These are phyloP conservation scores for Napeogenes sylphis DNA, from an alignment of 2,888 invertebrate species.

Conservation along the genomic window DNA sequence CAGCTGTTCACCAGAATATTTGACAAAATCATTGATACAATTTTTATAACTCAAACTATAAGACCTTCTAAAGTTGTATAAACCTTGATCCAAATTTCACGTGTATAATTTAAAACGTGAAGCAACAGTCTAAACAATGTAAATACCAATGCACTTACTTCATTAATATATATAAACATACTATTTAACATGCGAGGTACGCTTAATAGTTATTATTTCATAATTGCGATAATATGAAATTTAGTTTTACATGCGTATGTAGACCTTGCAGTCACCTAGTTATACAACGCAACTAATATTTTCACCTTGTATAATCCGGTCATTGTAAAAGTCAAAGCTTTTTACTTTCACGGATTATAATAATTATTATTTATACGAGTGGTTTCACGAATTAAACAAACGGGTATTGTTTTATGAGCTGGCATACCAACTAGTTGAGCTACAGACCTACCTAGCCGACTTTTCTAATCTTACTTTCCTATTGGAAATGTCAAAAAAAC, in stretches of 20 bases:
- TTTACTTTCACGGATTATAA: constrained; percentile 53
- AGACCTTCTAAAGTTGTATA: constrained; percentile 5
- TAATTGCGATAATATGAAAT: background rate
- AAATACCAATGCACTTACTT: background rate
- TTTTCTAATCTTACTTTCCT: no score
- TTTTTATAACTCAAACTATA: background rate
- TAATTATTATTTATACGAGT: no score
- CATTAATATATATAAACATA: background rate
- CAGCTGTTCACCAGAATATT: background rate
- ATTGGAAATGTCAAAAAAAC: no score
- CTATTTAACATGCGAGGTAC: background rate
- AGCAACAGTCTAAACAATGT: background rate
- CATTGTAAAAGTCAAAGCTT: constrained; percentile 56
- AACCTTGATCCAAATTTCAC: constrained; percentile 2
- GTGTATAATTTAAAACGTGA: constrained; percentile 1
- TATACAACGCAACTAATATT: constrained; percentile 41
- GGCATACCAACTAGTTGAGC: background rate
- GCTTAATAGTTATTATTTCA: background rate
- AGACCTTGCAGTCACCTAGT: constrained; percentile 49
- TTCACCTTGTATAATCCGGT: constrained; percentile 53
- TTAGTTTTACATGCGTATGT: no score
- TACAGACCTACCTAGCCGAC: no score
- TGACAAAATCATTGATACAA: background rate
- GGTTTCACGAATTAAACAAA: no score
- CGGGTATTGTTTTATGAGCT: background rate